Conservation (phyloP, 2,797 vertebrate species). For the Muraenolepis orangiensis region DNA sequence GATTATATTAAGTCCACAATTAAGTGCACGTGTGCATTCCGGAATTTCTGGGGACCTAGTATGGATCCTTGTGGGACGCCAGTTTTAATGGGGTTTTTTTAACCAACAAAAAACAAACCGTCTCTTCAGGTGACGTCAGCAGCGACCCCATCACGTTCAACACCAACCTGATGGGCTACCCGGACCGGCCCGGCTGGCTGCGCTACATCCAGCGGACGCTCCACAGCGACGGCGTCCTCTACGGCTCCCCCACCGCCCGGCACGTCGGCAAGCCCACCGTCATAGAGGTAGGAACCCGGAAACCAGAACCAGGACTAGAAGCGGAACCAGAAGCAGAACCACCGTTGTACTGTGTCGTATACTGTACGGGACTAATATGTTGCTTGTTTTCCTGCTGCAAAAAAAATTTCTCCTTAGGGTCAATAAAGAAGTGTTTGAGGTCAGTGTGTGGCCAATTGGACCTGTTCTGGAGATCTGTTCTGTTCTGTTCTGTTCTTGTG, state of each 20-base stretch:
- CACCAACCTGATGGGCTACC: constrained; percentile 96
- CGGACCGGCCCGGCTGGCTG: constrained; percentile 95
- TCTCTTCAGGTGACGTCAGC: constrained; percentile 83
- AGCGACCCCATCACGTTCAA: constrained; percentile 98
- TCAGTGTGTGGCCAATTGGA: neutral
- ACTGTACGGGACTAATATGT: neutral
- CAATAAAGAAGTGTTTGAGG: neutral
- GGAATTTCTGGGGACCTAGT: constrained; percentile 2
- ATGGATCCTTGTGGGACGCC: neutral
- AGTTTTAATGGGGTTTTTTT: neutral
- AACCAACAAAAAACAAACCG: neutral
- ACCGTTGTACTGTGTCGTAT: neutral
- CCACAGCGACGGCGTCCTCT: constrained; percentile 92
- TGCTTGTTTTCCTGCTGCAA: neutral
- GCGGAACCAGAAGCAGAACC: no score
- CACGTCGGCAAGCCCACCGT: constrained; percentile 87
- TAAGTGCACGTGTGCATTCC: constrained; percentile 4
- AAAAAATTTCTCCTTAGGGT: neutral
- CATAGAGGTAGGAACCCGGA: constrained; percentile 87
- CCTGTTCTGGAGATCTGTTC: no score
- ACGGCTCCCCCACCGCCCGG: constrained; percentile 89
- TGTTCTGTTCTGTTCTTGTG: no score
- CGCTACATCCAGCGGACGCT: constrained; percentile 96
- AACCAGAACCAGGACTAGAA: neutral
- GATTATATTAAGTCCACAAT: constrained; percentile 10